Evolutionary conservation across 2,113 vertebrate genomes (phyloP), one percentile per base, ranked within the genome.

Genomic region (Toxotes jaculatrix): DNA sequence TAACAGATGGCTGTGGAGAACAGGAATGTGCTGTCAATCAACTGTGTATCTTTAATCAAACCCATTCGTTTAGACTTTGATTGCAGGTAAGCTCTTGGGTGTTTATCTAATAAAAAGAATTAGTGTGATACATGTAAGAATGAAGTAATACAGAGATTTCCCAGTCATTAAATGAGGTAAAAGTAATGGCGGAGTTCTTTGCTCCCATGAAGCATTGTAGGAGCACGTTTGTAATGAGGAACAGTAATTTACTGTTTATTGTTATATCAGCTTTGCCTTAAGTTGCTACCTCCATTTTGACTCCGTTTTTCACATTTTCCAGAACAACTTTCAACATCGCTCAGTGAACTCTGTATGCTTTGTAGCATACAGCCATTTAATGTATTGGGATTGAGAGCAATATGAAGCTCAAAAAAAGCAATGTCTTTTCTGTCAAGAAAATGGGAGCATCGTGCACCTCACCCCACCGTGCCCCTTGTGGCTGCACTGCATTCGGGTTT

Each of bases 401-500:
- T 74, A 82, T 57, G 43, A 85, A 60, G 27, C 56, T 23, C n/a
- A 4, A 57, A 32, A 74, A 57, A 63, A 76, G 17, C 74, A 72
- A 77, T 61, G 72, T 70, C 38, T 83, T 74, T 71, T 0, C 77
- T 79, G 70, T 76, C 61, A 79, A 47, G 71, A 79, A 79, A 81
- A 81, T 16, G 43, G 57, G 23, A 40, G 42, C 71, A 38, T 47
- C 51, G 3, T 32, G 6, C 56, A 17, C 53, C 74, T 76, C 63
- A 14, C 14, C 47, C 67, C 56, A 11, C 56, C 2, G 0, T 60
- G 69, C 66, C 82, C 63, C 79, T 65, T n/a, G 77, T 79, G 74
- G 49, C 49, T 79, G 61, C 38, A 0, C 43, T 45, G 57, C 62
- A 51, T 79, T 79, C 3, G 0, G 76, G 36, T 77, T 85, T 85